Evolutionary conservation across 2,797 vertebrate species (phyloP), one percentile per base, ranked within the genome.

Genomic region (Luscinia luscinia): DNA sequence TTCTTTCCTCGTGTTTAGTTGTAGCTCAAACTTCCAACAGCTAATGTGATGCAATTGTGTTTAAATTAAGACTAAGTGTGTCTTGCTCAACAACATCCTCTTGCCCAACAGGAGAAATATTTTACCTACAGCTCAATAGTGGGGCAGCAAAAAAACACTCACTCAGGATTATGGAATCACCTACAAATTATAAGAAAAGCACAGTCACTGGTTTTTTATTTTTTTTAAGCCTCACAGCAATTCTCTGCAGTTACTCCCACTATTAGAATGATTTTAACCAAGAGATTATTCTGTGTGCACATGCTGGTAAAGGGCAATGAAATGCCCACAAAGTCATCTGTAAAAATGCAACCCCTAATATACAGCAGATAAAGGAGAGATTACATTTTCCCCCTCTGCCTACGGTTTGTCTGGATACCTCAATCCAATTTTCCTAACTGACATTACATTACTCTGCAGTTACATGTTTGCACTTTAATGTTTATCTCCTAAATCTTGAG

Each of bases 401-500:
- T 93, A 93, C 0, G 59, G 73, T 92, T 92, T 84, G 93, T 43
- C 78, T 81, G 82, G 80, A 87, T 92, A 34, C 85, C 54, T 51
- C 68, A 94, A 80, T 76, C 51, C 51, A 59, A 32, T 94, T 96
- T 94, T 94, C 84, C 88, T 93, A 43, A 57, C 93, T 94, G 94
- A 87, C 85, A 72, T 93, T 87, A 90, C 83, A 54, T 94, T 95
- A 89, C 77, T 59, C 16, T 68, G 64, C 51, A 93, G 86, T 95
- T 93, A 93, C 88, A 93, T 26, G 30, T 82, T 92, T 95, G 73
- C 55, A 90, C 87, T 94, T 94, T 75, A 62, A 36, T 95, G 92
- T 97, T 97, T 97, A 95, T 93, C 92, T 91, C 88, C 45, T 82
- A 94, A 96, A 97, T 95, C 95, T 94, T 93, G 93, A 84, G 94